These are phyloP conservation scores for Regulus satrapa DNA, from an alignment of 2,113 vertebrate genomes.

Conservation along the genomic window DNA sequence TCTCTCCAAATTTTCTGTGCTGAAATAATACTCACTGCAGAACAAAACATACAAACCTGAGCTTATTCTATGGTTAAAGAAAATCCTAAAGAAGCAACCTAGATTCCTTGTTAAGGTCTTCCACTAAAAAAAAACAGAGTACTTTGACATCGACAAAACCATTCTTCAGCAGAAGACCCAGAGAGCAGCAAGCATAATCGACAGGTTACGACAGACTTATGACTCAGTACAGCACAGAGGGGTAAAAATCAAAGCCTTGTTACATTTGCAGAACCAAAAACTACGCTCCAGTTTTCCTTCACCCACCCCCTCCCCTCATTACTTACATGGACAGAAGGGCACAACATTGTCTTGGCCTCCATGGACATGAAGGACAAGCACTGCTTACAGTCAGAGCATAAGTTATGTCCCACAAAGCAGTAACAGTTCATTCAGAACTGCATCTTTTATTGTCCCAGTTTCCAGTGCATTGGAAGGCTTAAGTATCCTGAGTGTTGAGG, in stretches of 20 bases:
- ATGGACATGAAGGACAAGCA: not conserved
- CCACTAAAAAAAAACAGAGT: not conserved
- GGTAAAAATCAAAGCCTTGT: not conserved
- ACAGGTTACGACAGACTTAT: not conserved
- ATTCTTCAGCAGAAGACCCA: not conserved
- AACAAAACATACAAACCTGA: not conserved
- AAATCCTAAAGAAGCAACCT: not conserved
- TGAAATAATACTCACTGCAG: conserved; percentile 96
- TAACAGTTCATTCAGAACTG: conserved; percentile 6
- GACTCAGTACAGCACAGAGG: not conserved
- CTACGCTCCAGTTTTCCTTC: not conserved
- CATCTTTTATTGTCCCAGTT: not conserved
- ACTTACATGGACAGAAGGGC: conserved; percentile 36
- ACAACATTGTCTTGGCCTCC: not conserved
- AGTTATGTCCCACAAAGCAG: not conserved
- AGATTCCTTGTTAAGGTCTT: not conserved
- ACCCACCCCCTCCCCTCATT: not conserved
- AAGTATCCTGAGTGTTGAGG: not conserved
- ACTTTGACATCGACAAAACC: not conserved
- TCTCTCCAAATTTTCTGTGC: conserved; percentile 92
- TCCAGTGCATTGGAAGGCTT: not conserved
- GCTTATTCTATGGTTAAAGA: not conserved
- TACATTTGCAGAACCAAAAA: not conserved
- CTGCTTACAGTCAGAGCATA: not conserved
- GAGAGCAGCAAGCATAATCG: not conserved